Evolutionary conservation across 1,140 invertebrate genomes (phyloP), one percentile per base, ranked within the genome.

Genomic region (Samia ricini): DNA sequence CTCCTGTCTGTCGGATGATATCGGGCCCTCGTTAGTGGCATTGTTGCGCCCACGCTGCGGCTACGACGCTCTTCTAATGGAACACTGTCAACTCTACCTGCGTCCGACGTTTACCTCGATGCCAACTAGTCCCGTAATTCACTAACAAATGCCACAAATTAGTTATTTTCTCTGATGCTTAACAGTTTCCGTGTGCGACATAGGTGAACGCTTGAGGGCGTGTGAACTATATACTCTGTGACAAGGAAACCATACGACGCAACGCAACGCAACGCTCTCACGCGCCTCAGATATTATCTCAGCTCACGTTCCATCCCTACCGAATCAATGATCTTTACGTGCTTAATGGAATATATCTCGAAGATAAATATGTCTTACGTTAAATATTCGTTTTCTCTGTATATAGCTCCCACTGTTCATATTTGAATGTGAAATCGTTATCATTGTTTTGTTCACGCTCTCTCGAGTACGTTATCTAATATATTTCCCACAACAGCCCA

Each of bases 381-480:
- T 59, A 59, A 42, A 33, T n/a, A 29, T 29, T 52, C 0, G 8
- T 23, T 23, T 52, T 52, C 51, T 23, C 8, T 20, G 20, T 2
- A 52, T 22, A 77, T 73, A 64, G 81, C 81, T 85, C 75, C 83
- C 83, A 79, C 80, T 88, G 70, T 85, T 78, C 60, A 71, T 67
- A 69, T 69, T 78, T 64, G 68, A 77, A 74, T 76, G 65, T 68
- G 66, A 80, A 79, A 81, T 79, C 58, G 58, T 77, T 70, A 65
- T 66, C 71, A 84, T 85, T 87, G 84, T 85, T 66, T 78, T 61
- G 64, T 77, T 60, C 58, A 63, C 74, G 79, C 70, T 85, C 71
- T 80, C 76, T 59, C 67, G 72, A 71, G 56, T 76, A 73, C 71
- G 72, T 89, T 87, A 89, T 81, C 81, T 89, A 87, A 87, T 74